Evolutionary conservation across 2,888 invertebrate genomes (phyloP), one percentile per base, ranked within the genome.

Genomic region (Noctua pronuba): DNA sequence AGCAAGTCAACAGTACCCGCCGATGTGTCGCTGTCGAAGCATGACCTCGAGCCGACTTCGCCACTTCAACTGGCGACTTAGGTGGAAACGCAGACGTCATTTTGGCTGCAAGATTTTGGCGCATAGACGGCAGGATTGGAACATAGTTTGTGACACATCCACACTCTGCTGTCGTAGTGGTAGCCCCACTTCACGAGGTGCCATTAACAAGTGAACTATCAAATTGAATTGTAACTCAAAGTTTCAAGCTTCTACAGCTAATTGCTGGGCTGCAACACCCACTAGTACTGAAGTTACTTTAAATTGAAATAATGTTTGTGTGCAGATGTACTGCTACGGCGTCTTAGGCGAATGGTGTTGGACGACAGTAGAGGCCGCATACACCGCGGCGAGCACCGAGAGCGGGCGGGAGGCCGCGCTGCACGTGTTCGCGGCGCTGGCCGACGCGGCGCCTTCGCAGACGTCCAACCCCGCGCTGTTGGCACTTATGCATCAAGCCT

Each of bases 311-410:
- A 41, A 8, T 16, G 8, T 65, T 18, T 65, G 18, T 65, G n/a
- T 65, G 41, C 92, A 98, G 98, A 98, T 98, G 97, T 99, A 99
- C 93, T 98, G 99, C 94, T 98, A 98, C 94, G 98, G 98, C 88
- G 97, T 99, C 11, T 95, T 99, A n/a, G 97, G 98, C 83, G 97
- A 98, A 64, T 97, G 97, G 91, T 97, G 99, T 90, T 95, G 99
- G 87, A 96, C 97, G 81, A 97, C 98, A 75, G 97, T 99, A 85
- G 97, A 97, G 76, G 96, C 96, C 11, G 97, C 98, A 87, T 94
- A 98, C 66, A 96, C 97, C 71, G 97, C 98, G 73, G 96, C 98
- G 73, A 97, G 97, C 55, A 96, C 95, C 16, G 97, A 97, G 89
- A 80, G 97, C 97, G 91, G 92, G 80, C 94, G 95, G 75, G 96